A percentile compares a stretch with the other conserved stretches of the same genome.
Conservation (phyloP, 2,113 vertebrate genomes). For the Galemys pyrenaicus region DNA sequence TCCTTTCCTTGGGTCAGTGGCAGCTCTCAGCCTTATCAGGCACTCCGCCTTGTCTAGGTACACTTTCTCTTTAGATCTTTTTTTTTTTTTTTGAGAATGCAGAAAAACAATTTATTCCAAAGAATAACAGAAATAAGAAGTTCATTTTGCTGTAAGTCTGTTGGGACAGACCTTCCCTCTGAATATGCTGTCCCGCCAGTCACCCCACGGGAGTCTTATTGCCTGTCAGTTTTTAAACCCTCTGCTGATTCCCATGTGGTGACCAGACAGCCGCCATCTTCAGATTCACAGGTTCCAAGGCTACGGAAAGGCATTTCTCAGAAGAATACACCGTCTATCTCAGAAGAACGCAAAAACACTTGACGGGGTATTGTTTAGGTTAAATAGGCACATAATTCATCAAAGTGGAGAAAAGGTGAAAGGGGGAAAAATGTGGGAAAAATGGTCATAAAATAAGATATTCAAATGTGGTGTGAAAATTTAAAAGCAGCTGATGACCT, state of each 20-base stretch:
- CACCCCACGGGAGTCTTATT: background rate
- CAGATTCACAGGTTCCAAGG: constrained; percentile 21
- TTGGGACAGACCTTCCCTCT: constrained; percentile 18
- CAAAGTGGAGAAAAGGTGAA: constrained; percentile 56
- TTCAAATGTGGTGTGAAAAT: constrained; percentile 61
- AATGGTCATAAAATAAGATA: constrained; percentile 52
- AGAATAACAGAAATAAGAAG: constrained; percentile 76
- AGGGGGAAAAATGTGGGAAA: constrained; percentile 41
- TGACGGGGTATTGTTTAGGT: constrained; percentile 27
- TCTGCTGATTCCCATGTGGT: background rate
- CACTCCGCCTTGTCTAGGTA: background rate
- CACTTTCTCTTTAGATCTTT: background rate
- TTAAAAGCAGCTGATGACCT: constrained; percentile 78
- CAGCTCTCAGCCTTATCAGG: background rate
- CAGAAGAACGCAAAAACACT: constrained; percentile 30
- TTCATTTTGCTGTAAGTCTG: constrained; percentile 58
- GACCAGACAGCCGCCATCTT: constrained; percentile 38
- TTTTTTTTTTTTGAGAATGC: constrained; percentile 59
- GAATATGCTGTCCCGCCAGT: background rate
- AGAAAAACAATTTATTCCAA: constrained; percentile 85
- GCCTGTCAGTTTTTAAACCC: background rate
- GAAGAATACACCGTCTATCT: constrained; percentile 45
- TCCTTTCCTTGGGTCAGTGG: background rate
- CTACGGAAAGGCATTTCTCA: constrained; percentile 13
- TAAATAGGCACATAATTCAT: constrained; percentile 51